Conservation (phyloP, 2,113 vertebrate genomes). For the Sarotherodon lohbergeri region DNA sequence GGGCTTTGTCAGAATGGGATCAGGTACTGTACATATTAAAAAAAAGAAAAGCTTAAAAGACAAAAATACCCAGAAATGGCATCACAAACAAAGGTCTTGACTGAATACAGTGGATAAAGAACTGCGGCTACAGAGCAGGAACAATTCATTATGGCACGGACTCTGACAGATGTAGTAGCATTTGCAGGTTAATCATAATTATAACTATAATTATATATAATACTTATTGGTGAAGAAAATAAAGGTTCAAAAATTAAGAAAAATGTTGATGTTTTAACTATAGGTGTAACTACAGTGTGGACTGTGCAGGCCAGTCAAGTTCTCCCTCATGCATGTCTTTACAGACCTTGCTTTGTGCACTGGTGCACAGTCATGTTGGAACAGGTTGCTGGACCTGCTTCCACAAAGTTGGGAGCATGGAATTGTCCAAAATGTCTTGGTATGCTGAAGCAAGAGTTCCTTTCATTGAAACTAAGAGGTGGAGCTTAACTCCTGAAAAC, state of each 20-base stretch:
- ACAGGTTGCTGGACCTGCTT: not conserved
- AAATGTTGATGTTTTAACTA: not conserved
- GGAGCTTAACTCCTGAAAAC: not conserved
- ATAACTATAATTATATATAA: not conserved
- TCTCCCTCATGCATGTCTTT: not conserved
- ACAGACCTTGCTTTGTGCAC: not conserved
- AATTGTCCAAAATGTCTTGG: not conserved
- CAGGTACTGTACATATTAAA: not conserved
- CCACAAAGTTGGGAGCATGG: not conserved
- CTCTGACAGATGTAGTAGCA: not conserved
- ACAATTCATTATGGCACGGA: not conserved
- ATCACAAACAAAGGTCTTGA: not conserved
- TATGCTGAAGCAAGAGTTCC: not conserved
- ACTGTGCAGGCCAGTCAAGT: not conserved
- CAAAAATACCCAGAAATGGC: not conserved
- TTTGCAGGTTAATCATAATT: not conserved
- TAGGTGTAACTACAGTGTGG: not conserved
- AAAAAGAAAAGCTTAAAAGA: not conserved
- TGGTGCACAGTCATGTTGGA: not conserved
- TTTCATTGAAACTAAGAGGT: not conserved
- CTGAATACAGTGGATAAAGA: not conserved
- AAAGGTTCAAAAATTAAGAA: not conserved
- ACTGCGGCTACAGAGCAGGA: not conserved
- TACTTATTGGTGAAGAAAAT: not conserved
- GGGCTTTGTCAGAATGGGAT: not conserved